Percentiles rank a stretch among this genome's conserved stretches.
These are phyloP conservation scores for Aphyosemion australe DNA, from an alignment of 2,113 vertebrate genomes.

Conservation along the genomic window DNA sequence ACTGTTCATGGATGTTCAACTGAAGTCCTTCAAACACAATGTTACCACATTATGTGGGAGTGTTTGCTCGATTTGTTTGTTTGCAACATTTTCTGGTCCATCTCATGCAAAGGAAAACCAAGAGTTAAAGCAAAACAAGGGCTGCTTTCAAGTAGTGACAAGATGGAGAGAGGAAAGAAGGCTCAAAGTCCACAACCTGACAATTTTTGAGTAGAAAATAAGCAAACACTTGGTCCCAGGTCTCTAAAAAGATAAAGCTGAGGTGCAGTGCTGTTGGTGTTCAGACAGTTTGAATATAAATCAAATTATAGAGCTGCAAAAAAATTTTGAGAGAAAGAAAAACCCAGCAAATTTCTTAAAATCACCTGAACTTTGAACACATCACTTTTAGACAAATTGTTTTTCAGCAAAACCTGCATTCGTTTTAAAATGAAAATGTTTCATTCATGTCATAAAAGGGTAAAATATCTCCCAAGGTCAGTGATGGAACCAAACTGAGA, in stretches of 20 bases:
- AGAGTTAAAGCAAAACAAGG: constrained; percentile 23
- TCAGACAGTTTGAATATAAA: constrained; percentile 3
- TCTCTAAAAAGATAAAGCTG: constrained; percentile 9
- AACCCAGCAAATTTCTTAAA: too few species aligned
- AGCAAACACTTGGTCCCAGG: constrained; percentile 36
- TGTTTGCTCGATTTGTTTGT: constrained; percentile 66
- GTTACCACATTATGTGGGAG: constrained; percentile 75
- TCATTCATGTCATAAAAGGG: too few species aligned
- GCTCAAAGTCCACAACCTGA: constrained; percentile 41
- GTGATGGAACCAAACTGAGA: too few species aligned
- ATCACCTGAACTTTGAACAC: too few species aligned
- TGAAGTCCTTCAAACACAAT: constrained; percentile 74
- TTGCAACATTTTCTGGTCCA: constrained; percentile 35
- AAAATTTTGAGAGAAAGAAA: too few species aligned
- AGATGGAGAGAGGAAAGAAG: constrained; percentile 24
- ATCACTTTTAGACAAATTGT: too few species aligned
- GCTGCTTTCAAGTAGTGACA: constrained; percentile 15
- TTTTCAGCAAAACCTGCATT: too few species aligned
- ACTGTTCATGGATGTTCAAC: constrained; percentile 60
- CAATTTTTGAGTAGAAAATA: constrained; percentile 16
- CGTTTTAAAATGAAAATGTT: too few species aligned
- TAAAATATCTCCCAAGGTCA: too few species aligned
- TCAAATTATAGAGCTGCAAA: background rate
- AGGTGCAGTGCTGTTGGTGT: constrained; percentile 1
- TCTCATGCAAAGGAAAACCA: constrained; percentile 36